Evolutionary conservation across 1,140 invertebrate species (phyloP), one percentile per base, ranked within the genome.

Genomic region (Druon quercuslanigerum): DNA sequence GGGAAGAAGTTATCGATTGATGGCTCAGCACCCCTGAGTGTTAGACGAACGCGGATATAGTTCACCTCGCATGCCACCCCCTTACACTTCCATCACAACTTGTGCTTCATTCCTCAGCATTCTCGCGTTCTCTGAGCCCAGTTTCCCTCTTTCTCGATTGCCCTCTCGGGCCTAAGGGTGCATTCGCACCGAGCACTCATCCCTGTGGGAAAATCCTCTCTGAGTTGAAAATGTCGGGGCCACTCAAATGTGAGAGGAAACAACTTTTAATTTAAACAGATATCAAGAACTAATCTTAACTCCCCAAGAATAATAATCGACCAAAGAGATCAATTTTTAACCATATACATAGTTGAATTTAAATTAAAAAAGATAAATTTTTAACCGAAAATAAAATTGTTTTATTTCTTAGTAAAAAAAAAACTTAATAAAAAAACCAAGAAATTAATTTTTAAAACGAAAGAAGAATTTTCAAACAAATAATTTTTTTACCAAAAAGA

Each of bases 1-100:
- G 66, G 71, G 81, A 85, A 82, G 84, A 85, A 85, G 80, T 82
- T 87, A 87, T 87, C 87, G 86, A 89, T 89, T 86, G 86, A 88
- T 83, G 87, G 83, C 84, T 80, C 80, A 83, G 75, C 84, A 83
- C 77, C 73, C 81, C 80, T 80, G 74, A 79, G 75, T 71, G 70
- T 74, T 75, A 77, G 76, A 72, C 60, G 56, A 19, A 75, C n/a
- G 52, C 12, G 57, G 19, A 60, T 60, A 16, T 60, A 60, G 20
- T 60, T 60, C 20, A 46, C 50, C 33, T 70, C 73, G 57, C 54
- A 80, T 72, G 72, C 46, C 72, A 12, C 72, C 75, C 56, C 72
- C 76, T 78, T 50, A 17, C 76, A 3, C n/a, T 51, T 19, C 2
- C n/a, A 33, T 74, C 57, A 51, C 17, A 16, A 20, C 51, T 51